These are phyloP conservation scores for Plestiodon gilberti DNA, from an alignment of 2,113 vertebrate species.

Conservation along the genomic window DNA sequence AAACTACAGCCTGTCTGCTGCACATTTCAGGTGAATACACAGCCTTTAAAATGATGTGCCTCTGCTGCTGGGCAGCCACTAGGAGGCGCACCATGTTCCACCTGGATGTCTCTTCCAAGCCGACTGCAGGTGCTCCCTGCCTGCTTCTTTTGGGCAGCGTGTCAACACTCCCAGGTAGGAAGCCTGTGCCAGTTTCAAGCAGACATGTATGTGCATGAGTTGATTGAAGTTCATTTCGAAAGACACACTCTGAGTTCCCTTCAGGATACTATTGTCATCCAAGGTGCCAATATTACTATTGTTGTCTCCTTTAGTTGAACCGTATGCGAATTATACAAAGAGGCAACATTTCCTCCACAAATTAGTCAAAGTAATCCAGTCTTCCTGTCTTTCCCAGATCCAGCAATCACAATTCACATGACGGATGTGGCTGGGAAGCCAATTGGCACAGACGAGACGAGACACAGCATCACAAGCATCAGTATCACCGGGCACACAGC, in stretches of 20 bases:
- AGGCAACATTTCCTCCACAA: background rate
- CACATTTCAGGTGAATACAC: background rate
- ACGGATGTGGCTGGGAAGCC: too few species aligned
- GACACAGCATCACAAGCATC: background rate
- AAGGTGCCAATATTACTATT: background rate
- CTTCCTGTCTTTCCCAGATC: background rate
- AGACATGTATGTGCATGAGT: background rate
- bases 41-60: background rate
- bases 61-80: background rate
- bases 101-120: background rate
- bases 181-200: background rate
- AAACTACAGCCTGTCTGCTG: too few species aligned
- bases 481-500: background rate
- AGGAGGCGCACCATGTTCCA: background rate
- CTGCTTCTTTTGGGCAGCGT: background rate
- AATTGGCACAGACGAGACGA: background rate
- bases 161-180: too few species aligned
- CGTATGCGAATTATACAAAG: background rate
- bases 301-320: background rate
- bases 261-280: background rate
- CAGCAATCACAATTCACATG: background rate
- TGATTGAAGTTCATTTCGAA: background rate
- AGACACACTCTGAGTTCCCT: fast-evolving
- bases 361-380: background rate
- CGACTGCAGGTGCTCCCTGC: background rate